Percentiles rank a stretch among this genome's conserved stretches.
phyloP scores from a whole-genome alignment of 2,888 invertebrate species.

The Agrochola circellaris region DNA sequence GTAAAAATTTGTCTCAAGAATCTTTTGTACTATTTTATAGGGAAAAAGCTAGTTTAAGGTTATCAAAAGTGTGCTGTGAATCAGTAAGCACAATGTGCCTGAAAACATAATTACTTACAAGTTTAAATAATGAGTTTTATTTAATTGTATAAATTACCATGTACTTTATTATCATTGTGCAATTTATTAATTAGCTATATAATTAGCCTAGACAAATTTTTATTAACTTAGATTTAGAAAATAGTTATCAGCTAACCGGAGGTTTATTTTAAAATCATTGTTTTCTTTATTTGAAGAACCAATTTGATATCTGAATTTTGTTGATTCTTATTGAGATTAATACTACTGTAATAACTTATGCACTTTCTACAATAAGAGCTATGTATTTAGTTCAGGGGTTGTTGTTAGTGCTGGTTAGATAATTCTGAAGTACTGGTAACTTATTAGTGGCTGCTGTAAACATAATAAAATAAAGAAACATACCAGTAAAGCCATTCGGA shows the following conservation, averaged over 20 bases:
- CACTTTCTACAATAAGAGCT: constrained; percentile 26
- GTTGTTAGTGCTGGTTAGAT: neutral
- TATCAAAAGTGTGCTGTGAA: constrained; percentile 13
- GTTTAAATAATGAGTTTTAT: neutral
- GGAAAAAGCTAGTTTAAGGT: constrained; percentile 1
- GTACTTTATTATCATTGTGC: neutral
- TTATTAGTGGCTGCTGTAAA: neutral
- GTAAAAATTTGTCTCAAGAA: too few relatives aligned
- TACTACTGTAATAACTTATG: neutral
- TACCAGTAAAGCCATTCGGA: constrained; percentile 96
- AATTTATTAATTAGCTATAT: neutral
- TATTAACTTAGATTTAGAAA: neutral
- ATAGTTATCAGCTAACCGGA: neutral
- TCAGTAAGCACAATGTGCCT: neutral
- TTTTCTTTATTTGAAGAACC: neutral
- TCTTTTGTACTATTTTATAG: neutral
- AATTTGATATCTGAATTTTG: neutral
- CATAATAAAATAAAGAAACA: constrained; percentile 65
- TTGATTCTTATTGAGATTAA: neutral
- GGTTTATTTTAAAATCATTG: neutral
- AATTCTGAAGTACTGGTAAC: neutral
- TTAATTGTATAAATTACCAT: neutral
- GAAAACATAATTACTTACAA: neutral
- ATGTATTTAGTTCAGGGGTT: constrained; percentile 24
- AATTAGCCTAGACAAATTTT: neutral